Base-by-base conservation (phyloP, 2,113 vertebrate genomes). In the Plotosus lineatus region DNA sequence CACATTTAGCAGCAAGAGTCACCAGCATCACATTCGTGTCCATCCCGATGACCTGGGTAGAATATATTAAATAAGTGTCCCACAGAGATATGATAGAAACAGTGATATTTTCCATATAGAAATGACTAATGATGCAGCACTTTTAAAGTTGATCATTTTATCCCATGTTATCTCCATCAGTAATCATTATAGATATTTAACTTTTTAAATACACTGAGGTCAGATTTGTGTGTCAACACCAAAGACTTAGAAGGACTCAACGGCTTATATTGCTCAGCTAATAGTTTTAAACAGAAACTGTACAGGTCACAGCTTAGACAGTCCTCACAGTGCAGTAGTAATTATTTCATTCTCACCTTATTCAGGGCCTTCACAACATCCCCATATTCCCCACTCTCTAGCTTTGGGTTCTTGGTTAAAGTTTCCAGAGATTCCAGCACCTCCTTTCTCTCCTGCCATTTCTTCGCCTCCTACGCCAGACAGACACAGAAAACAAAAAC, bases 21-120 rank as follows among this genome's bases (percentile, higher is more conserved):
- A 99, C 98, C 86, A 99, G 91, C 96, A 99, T 96, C 40, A 99
- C 96, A 87, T 99, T 99, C n/a, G 97, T 94, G 88, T 99, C 98
- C 86, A 98, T 99, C 48, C 96, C 97, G 89, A 99, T 94, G 82
- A 99, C 96, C 98, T 99, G 82, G 77, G 77, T 65, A 78, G 19
- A 73, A 28, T 74, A 44, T 6, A 17, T 44, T 53, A 14, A 1
- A 14, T 82, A 73, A 31, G 9, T 21, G 36, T 23, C 17, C 17
- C 15, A 42, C 2, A 50, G 23, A 71, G 21, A 23, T 21, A 19
- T 6, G 21, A 48, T 21, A 19, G 21, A 53, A 21, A 1, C 17
- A 23, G 51, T 19, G 50, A 23, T 15, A 6, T 53, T 19, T 15
- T 19, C 17, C 17, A 53, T 5, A n/a, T 21, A 14, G 1, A 51